These are phyloP conservation scores for Scaptomyza polygonia DNA, from an alignment of 2,888 invertebrate genomes.

Conservation along the genomic window DNA sequence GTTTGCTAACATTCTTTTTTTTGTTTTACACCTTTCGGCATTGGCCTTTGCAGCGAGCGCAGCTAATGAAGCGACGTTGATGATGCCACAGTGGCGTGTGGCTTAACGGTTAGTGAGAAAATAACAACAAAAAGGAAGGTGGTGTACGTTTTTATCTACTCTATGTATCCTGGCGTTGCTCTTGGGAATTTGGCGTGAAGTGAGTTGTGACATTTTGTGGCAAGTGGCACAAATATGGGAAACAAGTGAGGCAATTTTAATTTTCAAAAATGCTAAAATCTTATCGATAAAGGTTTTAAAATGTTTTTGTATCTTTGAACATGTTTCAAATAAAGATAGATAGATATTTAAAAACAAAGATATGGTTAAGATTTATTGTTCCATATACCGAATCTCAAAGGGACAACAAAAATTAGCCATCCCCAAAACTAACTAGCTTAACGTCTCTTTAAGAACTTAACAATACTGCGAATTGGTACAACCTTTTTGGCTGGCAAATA, in stretches of 20 bases:
- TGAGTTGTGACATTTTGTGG: slow-evolving; percentile 31
- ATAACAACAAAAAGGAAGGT: no score
- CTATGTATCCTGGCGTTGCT: slow-evolving; percentile 6
- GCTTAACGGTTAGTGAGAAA: not conserved
- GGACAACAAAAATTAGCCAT: no score
- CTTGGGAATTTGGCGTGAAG: slow-evolving; percentile 3
- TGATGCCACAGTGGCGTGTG: slow-evolving; percentile 53
- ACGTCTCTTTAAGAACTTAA: slow-evolving; percentile 14
- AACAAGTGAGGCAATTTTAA: no score
- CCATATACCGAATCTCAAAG: no score
- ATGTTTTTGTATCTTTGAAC: no score
- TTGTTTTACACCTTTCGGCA: slow-evolving; percentile 73
- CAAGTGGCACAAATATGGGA: slow-evolving; percentile 6
- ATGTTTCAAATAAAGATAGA: no score
- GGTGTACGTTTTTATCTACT: slow-evolving; percentile 1
- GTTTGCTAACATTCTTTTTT: slow-evolving; percentile 27
- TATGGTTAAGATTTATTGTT: no score
- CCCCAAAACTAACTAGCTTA: not conserved
- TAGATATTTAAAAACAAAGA: no score
- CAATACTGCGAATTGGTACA: not conserved
- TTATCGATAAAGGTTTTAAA: no score
- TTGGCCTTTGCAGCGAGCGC: slow-evolving; percentile 70
- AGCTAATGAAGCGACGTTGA: slow-evolving; percentile 73
- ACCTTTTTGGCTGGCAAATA: not conserved
- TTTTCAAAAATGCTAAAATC: no score